A percentile compares a stretch with the other conserved stretches of the same genome.
Evolutionary conservation across 2,797 vertebrate species (phyloP).

Genomic region (Acanthornis magna): DNA sequence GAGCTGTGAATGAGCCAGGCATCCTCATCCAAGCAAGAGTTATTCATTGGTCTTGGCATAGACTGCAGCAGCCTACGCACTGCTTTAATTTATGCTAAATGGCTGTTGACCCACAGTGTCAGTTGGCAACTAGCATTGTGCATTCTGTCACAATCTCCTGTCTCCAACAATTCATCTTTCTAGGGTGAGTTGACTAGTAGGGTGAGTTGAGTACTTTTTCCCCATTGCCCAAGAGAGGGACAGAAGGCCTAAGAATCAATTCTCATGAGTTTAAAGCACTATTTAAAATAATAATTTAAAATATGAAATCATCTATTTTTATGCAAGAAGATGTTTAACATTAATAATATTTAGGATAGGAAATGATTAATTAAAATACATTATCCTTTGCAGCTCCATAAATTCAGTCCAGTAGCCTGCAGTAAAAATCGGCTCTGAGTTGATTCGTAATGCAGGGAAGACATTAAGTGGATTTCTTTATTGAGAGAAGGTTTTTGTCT

Average conservation of each 20-base stretch:
- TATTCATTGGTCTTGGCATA: slow-evolving; percentile 60
- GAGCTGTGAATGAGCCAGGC: slow-evolving; percentile 30
- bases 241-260: not conserved
- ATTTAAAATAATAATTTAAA: slow-evolving; percentile 52
- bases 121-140: slow-evolving; percentile 6
- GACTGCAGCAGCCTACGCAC: slow-evolving; percentile 26
- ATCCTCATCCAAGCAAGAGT: slow-evolving; percentile 43
- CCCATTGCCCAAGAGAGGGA: not conserved
- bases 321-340: slow-evolving; percentile 44
- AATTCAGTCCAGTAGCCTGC: slow-evolving; percentile 41
- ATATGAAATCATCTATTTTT: slow-evolving; percentile 63
- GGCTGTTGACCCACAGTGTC: slow-evolving; percentile 34
- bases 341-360: slow-evolving; percentile 57
- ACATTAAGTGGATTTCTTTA: slow-evolving; percentile 27
- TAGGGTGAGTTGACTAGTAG: not conserved
- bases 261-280: not conserved
- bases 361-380: slow-evolving; percentile 69
- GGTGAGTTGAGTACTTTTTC: not conserved
- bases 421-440: slow-evolving; percentile 48
- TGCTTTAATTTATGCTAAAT: slow-evolving; percentile 54
- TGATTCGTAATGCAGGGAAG: slow-evolving; percentile 43
- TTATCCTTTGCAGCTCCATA: slow-evolving; percentile 44
- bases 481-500: not conserved
- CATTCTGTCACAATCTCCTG: slow-evolving; percentile 7
- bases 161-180: not conserved